phyloP scores from a whole-genome alignment of 1,140 invertebrate genomes.

The Drosophila mojavensis region DNA sequence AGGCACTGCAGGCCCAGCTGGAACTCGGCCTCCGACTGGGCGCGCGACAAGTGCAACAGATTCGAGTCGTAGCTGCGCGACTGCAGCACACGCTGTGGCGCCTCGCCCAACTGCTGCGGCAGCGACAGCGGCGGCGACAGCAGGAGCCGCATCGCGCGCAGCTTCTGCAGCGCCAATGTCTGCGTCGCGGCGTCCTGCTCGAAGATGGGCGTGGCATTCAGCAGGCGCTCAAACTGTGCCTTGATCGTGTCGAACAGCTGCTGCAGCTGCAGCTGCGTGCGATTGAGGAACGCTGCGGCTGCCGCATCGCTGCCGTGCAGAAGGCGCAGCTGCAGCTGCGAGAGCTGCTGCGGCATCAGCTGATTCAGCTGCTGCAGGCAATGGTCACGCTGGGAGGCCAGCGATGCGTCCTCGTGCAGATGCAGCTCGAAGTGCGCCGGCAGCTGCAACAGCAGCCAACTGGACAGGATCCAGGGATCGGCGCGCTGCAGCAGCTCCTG shows the following conservation, averaged over 20 bases:
- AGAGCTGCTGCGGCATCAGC: slow-evolving; percentile 58
- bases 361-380: slow-evolving; percentile 62
- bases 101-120: neutral
- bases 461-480: slow-evolving; percentile 44
- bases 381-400: slow-evolving; percentile 43
- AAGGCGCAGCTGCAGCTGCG: slow-evolving; percentile 48
- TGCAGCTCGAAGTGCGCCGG: slow-evolving; percentile 65
- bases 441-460: slow-evolving; percentile 70
- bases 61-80: slow-evolving; percentile 57
- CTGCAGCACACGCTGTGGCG: neutral
- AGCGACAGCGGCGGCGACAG: slow-evolving; percentile 30
- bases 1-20: slow-evolving; percentile 37
- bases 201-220: slow-evolving; percentile 66
- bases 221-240: slow-evolving; percentile 54
- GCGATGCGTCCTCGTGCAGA: slow-evolving; percentile 50
- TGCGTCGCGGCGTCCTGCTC: slow-evolving; percentile 43
- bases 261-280: slow-evolving; percentile 25
- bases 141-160: slow-evolving; percentile 61
- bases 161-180: slow-evolving; percentile 55
- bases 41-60: slow-evolving; percentile 56
- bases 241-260: slow-evolving; percentile 55
- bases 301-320: slow-evolving; percentile 37
- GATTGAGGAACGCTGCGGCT: slow-evolving; percentile 5
- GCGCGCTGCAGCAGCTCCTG: slow-evolving; percentile 23
- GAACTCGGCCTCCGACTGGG: slow-evolving; percentile 36